Percentiles rank a stretch among this genome's conserved stretches.
Conservation (phyloP, 2,888 invertebrate genomes). For the Amitus sp. region DNA sequence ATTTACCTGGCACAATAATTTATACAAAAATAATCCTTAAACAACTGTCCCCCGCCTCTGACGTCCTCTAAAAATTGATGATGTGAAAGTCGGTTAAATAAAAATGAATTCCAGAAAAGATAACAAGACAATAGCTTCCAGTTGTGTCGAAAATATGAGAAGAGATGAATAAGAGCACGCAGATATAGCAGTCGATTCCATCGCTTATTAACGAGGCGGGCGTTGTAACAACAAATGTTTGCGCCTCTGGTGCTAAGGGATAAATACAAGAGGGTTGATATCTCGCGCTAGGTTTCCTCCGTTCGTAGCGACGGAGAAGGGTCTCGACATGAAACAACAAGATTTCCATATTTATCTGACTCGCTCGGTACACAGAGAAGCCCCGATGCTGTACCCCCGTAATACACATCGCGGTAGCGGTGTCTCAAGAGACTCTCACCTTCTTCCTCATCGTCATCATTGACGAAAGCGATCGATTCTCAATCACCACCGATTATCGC, state of each 20-base stretch:
- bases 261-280: conserved; percentile 48
- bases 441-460: background rate
- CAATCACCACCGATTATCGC: conserved; percentile 8
- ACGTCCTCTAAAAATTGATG: no score
- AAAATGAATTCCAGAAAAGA: no score
- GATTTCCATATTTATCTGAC: conserved; percentile 57
- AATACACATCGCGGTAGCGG: conserved; percentile 6
- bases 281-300: conserved; percentile 41
- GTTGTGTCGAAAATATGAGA: conserved; percentile 9
- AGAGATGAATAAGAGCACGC: conserved; percentile 24
- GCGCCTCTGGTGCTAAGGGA: conserved; percentile 44
- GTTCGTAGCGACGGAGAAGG: conserved; percentile 42
- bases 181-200: conserved; percentile 36
- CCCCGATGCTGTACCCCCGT: conserved; percentile 36
- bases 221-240: conserved; percentile 42
- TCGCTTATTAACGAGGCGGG: conserved; percentile 42
- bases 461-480: background rate
- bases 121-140: conserved; percentile 6
- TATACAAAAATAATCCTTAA: no score
- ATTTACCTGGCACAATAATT: no score
- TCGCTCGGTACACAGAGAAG: conserved; percentile 30
- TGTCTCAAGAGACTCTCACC: background rate
- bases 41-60: no score
- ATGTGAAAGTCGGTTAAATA: no score
- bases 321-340: conserved; percentile 54